phyloP scores from a whole-genome alignment of 2,888 invertebrate genomes.

The Ligdia adustata region DNA sequence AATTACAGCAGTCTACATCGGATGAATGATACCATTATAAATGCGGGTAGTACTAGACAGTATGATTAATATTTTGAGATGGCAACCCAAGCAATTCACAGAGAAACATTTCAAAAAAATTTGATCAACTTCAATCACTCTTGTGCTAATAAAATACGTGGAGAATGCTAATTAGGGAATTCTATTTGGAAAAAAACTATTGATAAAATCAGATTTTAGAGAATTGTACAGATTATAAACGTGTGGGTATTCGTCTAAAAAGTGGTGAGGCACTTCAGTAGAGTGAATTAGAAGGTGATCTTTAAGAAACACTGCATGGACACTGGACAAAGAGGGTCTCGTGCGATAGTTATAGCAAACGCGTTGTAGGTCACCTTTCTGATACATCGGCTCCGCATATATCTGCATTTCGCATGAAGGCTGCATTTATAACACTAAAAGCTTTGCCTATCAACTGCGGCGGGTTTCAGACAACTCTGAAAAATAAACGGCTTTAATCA shows the following conservation, averaged over 20 bases:
- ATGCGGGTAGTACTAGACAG: neutral
- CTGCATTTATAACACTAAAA: slow-evolving; percentile 78
- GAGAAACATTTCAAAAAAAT: neutral
- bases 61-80: slow-evolving; percentile 13
- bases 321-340: slow-evolving; percentile 28
- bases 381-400: slow-evolving; percentile 70
- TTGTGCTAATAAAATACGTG: too few species aligned
- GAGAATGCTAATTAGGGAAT: too few species aligned
- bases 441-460: slow-evolving; percentile 70
- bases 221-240: too few species aligned
- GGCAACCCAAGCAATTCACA: slow-evolving; percentile 25
- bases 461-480: slow-evolving; percentile 68
- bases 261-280: slow-evolving; percentile 1
- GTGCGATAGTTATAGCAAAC: slow-evolving; percentile 36
- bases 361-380: slow-evolving; percentile 72
- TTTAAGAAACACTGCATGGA: slow-evolving; percentile 23
- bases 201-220: too few species aligned
- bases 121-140: slow-evolving; percentile 24
- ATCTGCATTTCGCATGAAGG: slow-evolving; percentile 67
- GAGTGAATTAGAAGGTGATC: slow-evolving; percentile 30
- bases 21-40: too few species aligned
- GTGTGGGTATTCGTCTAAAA: neutral
- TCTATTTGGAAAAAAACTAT: too few species aligned
- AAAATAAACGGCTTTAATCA: slow-evolving; percentile 76
- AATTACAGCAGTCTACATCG: slow-evolving; percentile 3